phyloP scores from a whole-genome alignment of 1,140 invertebrate species.

The Globodera ellingtonae region DNA sequence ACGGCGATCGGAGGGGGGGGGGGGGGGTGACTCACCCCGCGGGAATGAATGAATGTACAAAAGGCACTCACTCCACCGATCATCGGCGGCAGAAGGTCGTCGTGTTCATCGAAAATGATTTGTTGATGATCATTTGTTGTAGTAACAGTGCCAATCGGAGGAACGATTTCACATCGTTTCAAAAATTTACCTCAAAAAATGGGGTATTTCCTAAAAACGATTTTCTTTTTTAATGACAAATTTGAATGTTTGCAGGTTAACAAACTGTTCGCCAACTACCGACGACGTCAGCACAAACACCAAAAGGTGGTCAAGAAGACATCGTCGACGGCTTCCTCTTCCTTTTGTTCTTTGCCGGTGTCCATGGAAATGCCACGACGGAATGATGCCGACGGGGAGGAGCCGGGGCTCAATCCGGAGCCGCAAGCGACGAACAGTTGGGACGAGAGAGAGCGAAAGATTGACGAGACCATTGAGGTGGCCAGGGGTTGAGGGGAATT shows the following conservation, averaged over 20 bases:
- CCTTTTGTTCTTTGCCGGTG: not conserved
- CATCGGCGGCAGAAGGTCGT: too few relatives aligned
- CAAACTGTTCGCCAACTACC: slow-evolving; percentile 32
- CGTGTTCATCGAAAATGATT: too few relatives aligned
- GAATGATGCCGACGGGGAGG: slow-evolving; percentile 6
- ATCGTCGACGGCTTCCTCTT: not conserved
- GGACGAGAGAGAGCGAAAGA: slow-evolving; percentile 5
- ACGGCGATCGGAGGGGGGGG: too few relatives aligned
- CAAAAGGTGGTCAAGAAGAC: not conserved
- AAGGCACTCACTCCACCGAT: too few relatives aligned
- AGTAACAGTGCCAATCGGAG: not conserved
- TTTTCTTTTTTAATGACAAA: not conserved
- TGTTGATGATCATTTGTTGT: not conserved
- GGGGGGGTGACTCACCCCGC: too few relatives aligned
- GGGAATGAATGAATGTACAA: too few relatives aligned
- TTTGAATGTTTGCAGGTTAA: slow-evolving; percentile 9
- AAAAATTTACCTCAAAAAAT: not conserved
- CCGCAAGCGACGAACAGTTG: not conserved
- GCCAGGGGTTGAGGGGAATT: not conserved
- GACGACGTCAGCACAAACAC: slow-evolving; percentile 30
- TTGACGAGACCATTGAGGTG: slow-evolving; percentile 26
- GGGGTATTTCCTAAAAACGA: not conserved
- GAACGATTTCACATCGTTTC: not conserved
- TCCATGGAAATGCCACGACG: not conserved
- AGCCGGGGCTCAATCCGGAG: not conserved